phyloP scores from a whole-genome alignment of 2,797 vertebrate genomes.

The Streptopelia turtur region DNA sequence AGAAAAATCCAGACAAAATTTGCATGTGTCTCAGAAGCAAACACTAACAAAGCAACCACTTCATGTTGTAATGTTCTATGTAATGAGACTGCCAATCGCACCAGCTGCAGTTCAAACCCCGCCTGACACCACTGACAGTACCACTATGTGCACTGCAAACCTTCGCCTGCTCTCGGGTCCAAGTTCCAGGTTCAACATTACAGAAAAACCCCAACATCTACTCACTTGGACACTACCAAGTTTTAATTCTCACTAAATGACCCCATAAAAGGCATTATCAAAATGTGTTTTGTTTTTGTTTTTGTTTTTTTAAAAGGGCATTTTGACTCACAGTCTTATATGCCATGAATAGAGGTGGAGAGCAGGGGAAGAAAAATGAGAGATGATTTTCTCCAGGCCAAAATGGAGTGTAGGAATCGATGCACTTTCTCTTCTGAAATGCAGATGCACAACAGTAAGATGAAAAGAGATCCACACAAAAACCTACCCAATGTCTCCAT shows the following conservation, averaged over 20 bases:
- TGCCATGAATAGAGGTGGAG: background rate
- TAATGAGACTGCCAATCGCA: background rate
- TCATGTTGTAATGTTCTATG: background rate
- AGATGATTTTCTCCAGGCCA: background rate
- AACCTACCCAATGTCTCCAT: background rate
- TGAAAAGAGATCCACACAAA: background rate
- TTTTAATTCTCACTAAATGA: background rate
- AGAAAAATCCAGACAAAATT: constrained; percentile 37
- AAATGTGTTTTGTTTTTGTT: background rate
- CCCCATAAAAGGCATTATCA: background rate
- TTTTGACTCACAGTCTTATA: background rate
- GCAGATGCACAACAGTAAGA: background rate
- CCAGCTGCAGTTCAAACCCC: background rate
- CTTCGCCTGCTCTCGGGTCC: background rate
- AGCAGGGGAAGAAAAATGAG: background rate
- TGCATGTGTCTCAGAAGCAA: constrained; percentile 31
- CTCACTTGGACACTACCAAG: background rate
- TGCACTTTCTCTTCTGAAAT: background rate
- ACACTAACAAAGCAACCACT: background rate
- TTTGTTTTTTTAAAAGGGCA: background rate
- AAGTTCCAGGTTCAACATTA: background rate
- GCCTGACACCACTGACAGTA: background rate
- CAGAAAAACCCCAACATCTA: background rate
- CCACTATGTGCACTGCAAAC: background rate
- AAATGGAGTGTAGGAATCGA: background rate